Evolutionary conservation across 2,888 invertebrate species (phyloP), one percentile per base, ranked within the genome.

Genomic region (Yponomeuta cagnagella): DNA sequence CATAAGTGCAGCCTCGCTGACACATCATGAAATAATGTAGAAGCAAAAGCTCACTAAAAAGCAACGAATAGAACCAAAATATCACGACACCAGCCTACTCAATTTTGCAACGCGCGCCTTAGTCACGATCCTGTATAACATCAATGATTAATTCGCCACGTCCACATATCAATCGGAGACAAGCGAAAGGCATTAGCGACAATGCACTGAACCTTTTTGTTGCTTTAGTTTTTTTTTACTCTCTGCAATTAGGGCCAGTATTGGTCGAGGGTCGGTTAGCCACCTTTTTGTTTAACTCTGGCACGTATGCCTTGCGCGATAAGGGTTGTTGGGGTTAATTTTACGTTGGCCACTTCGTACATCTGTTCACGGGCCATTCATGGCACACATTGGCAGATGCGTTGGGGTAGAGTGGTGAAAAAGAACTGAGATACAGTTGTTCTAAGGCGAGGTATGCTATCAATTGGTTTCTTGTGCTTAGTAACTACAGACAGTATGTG

Each of bases 101-200:
- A 15, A 12, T 58, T 58, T 12, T 12, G 52, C 52, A 58, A 58
- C 52, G 52, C 70, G 63, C 70, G 65, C 65, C 70, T 48, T 8
- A 10, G n/a, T 12, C 71, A 48, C 63, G 58, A 67, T 52, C 71
- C 66, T 63, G 37, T 30, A 72, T 23, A 70, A 63, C 69, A 52
- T 65, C 68, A 71, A 72, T 72, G 71, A 71, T 72, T 71, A 71
- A 71, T 71, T 48, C 72, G 67, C 70, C 66, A 52, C 63, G 68
- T 70, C 71, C 68, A 48, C 71, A 70, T 72, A 71, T 71, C 71
- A 70, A 66, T 70, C 71, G 66, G 52, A 71, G 71, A 70, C 72
- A 72, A 72, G 71, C 74, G 72, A 74, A 73, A 68, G 68, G 71
- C 73, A 73, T 74, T 73, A 73, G 68, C 72, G 71, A 72, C 74